These are phyloP conservation scores for Rhagoletis pomonella DNA, from an alignment of 1,140 invertebrate species.

Conservation along the genomic window DNA sequence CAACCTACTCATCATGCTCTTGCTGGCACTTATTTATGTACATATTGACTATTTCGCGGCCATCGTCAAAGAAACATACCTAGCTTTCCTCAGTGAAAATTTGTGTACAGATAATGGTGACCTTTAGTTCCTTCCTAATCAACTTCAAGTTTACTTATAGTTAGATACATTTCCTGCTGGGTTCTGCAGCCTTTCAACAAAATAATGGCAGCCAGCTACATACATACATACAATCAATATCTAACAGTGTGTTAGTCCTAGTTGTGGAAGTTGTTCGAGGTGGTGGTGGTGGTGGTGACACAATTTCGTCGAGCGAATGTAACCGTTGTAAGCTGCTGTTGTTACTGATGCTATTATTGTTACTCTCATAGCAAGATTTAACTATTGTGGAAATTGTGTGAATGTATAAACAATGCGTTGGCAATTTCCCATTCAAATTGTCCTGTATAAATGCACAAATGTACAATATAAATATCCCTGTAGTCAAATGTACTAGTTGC, in stretches of 20 bases:
- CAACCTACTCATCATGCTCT: too few species aligned
- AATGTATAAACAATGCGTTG: conserved; percentile 42
- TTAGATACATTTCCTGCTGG: too few species aligned
- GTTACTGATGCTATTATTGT: background rate
- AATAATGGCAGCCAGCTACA: background rate
- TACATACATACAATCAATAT: background rate
- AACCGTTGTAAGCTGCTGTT: background rate
- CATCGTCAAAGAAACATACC: too few species aligned
- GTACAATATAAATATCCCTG: background rate
- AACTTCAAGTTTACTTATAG: too few species aligned
- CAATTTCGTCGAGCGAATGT: background rate
- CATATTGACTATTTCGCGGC: too few species aligned
- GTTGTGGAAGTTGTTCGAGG: background rate
- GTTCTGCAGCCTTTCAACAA: background rate
- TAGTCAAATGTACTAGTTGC: background rate
- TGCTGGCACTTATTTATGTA: too few species aligned
- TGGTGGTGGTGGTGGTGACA: background rate
- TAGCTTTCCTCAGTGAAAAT: too few species aligned
- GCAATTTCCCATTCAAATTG: conserved; percentile 28
- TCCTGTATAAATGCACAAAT: background rate
- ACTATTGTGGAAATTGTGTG: conserved; percentile 16
- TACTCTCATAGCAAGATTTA: background rate
- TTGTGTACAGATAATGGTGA: too few species aligned
- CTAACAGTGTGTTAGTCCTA: background rate
- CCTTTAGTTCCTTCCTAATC: too few species aligned